These are phyloP conservation scores for Poeciliopsis presidionis DNA, from an alignment of 2,797 vertebrate genomes.

Conservation along the genomic window DNA sequence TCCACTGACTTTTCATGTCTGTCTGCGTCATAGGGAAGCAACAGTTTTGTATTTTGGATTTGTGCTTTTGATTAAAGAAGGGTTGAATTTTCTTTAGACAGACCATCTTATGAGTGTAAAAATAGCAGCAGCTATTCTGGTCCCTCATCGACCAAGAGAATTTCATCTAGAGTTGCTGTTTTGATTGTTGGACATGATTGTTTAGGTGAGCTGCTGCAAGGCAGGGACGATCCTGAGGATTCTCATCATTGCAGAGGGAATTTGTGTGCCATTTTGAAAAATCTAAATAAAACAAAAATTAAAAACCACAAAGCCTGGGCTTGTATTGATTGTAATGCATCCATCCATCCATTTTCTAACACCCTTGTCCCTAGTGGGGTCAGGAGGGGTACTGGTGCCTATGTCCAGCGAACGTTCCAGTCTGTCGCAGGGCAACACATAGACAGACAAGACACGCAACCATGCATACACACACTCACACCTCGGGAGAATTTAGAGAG, in stretches of 20 bases:
- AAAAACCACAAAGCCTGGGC: neutral
- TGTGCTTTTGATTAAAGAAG: neutral
- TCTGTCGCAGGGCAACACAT: no score
- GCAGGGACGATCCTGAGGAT: neutral
- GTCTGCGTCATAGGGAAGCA: neutral
- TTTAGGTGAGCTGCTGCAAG: neutral
- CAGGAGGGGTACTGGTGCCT: no score
- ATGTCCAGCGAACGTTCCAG: no score
- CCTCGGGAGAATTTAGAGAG: no score
- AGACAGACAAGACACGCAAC: no score
- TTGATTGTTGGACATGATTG: neutral
- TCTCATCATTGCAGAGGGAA: neutral
- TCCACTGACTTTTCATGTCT: neutral
- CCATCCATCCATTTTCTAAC: no score
- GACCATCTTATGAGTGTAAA: neutral
- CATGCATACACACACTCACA: no score
- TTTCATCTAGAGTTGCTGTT: neutral
- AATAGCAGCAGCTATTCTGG: neutral
- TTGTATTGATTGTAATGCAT: neutral
- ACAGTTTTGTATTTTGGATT: neutral
- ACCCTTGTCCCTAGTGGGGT: no score
- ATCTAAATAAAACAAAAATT: no score
- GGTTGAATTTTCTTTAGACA: neutral
- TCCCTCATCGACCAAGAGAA: neutral
- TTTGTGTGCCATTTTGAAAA: neutral